Conservation (phyloP, 1,140 invertebrate genomes). For the Acyrthosiphon pisum region DNA sequence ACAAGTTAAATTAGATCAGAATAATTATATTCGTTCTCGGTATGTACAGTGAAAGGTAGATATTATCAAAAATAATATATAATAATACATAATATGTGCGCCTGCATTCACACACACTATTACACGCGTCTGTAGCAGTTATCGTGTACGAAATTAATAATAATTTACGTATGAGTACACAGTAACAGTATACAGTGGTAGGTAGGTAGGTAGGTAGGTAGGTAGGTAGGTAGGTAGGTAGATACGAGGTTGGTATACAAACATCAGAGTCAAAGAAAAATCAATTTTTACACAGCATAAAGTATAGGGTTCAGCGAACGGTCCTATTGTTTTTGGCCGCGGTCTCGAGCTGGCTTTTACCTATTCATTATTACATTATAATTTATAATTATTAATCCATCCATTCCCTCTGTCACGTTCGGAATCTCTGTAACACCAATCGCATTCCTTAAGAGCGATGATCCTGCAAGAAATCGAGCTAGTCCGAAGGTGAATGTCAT, state of each 20-base stretch:
- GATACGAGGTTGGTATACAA: not conserved
- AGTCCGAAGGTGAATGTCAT: slow-evolving; percentile 32
- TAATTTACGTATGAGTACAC: not conserved
- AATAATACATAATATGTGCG: not conserved
- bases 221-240: not conserved
- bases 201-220: not conserved
- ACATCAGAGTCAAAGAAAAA: not conserved
- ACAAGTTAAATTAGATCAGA: slow-evolving; percentile 25
- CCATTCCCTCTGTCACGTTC: slow-evolving; percentile 14
- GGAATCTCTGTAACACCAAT: not conserved
- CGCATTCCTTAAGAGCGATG: slow-evolving; percentile 31
- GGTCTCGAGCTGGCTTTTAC: not conserved
- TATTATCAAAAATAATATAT: slow-evolving; percentile 16
- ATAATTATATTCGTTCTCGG: slow-evolving; percentile 26
- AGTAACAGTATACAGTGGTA: not conserved
- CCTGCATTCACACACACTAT: not conserved
- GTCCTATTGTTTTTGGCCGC: slow-evolving; percentile 34
- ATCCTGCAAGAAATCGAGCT: slow-evolving; percentile 31
- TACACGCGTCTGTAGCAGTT: not conserved
- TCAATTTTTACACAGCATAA: slow-evolving; percentile 18
- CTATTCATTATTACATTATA: slow-evolving; percentile 34
- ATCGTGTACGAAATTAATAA: not conserved
- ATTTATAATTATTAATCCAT: slow-evolving; percentile 39
- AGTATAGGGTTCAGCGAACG: not conserved
- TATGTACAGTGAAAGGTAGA: slow-evolving; percentile 23